Conservation (phyloP, 1,140 invertebrate genomes). For the Zaprionus davidi region DNA sequence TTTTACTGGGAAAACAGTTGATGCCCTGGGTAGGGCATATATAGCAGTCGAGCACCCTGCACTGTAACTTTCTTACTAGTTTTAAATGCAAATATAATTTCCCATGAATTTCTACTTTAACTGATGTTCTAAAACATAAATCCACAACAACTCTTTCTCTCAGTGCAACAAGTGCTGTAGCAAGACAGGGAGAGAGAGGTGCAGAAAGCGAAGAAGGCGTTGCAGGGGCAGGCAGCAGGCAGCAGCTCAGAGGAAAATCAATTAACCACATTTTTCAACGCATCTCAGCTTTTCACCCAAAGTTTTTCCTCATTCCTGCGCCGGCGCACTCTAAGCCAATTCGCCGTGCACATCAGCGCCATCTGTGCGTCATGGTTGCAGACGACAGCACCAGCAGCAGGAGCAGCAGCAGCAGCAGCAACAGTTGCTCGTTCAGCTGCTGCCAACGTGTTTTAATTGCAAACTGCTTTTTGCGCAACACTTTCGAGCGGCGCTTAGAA, state of each 20-base stretch:
- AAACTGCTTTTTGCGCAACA: conserved; percentile 79
- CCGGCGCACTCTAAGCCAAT: conserved; percentile 56
- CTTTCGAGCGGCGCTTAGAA: conserved; percentile 77
- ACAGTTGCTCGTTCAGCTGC: conserved; percentile 23
- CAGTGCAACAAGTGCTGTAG: neutral
- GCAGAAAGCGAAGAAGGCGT: neutral
- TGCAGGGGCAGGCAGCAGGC: conserved; percentile 5
- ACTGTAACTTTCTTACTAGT: neutral
- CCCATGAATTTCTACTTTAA: no score
- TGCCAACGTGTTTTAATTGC: conserved; percentile 79
- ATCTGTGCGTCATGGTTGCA: conserved; percentile 71
- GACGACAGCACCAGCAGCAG: conserved; percentile 32
- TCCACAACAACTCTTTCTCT: neutral
- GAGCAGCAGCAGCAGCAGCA: neutral
- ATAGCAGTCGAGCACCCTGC: no score
- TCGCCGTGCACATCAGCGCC: conserved; percentile 73
- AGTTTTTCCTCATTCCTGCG: conserved; percentile 76
- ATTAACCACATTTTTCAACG: conserved; percentile 79
- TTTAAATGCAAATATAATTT: no score
- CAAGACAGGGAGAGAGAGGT: conserved; percentile 10
- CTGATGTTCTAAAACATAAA: neutral
- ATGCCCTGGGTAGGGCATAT: no score
- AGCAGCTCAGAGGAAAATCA: conserved; percentile 55
- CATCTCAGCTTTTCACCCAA: conserved; percentile 77
- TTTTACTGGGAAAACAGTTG: no score